Evolutionary conservation across 1,140 invertebrate species (phyloP).

Genomic region (Tigriopus japonicus): DNA sequence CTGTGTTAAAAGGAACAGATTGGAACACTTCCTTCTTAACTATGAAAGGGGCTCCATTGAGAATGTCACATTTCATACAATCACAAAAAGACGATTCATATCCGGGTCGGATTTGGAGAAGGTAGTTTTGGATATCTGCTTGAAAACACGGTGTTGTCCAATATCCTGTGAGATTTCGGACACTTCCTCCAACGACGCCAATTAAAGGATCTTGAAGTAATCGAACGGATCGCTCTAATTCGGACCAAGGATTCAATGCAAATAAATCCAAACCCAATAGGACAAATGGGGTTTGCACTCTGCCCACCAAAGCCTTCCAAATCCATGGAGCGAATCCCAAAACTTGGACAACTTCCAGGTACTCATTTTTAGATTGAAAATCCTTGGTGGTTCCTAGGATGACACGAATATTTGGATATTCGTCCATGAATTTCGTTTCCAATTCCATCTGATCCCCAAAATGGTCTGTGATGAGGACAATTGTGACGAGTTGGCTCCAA

Average conservation of each 20-base stretch:
- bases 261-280: not conserved
- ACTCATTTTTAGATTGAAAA: too few species aligned
- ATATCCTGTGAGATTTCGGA: not conserved
- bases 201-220: not conserved
- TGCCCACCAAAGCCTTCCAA: not conserved
- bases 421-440: too few species aligned
- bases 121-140: not conserved
- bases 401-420: too few species aligned
- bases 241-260: not conserved
- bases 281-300: not conserved
- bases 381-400: too few species aligned
- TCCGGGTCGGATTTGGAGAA: not conserved
- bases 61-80: conserved; percentile 4
- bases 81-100: conserved; percentile 1
- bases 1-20: not conserved
- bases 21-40: not conserved
- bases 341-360: too few species aligned
- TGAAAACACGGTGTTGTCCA: not conserved
- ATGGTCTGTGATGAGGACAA: too few species aligned
- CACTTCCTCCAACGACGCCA: not conserved
- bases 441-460: too few species aligned
- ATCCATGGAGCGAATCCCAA: not conserved
- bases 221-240: not conserved
- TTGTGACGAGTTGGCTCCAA: too few species aligned
- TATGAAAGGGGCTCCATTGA: not conserved